Percentiles rank a stretch among this genome's conserved stretches.
These are phyloP conservation scores for Toxotes jaculatrix DNA, from an alignment of 2,113 vertebrate genomes.

Conservation along the genomic window DNA sequence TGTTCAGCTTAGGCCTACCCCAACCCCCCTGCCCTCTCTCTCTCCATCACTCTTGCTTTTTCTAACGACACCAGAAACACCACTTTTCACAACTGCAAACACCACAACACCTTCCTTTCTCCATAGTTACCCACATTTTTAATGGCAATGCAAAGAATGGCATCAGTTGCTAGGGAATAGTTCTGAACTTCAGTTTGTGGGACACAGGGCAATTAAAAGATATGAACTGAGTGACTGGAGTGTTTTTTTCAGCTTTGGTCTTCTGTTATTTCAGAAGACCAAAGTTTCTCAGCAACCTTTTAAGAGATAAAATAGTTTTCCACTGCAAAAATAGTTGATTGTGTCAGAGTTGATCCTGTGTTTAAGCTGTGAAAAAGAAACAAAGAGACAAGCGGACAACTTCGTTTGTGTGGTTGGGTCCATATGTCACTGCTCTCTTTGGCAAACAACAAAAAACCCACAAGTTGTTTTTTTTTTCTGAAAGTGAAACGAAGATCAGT, in stretches of 20 bases:
- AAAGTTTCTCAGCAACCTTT: background rate
- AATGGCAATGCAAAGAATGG: constrained; percentile 30
- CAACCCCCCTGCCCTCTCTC: constrained; percentile 53
- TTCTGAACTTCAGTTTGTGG: constrained; percentile 43
- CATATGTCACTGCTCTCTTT: background rate
- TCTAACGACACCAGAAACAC: constrained; percentile 52
- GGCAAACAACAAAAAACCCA: background rate
- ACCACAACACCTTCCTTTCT: constrained; percentile 34
- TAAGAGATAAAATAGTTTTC: background rate
- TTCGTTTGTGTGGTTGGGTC: background rate
- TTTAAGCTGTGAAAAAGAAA: background rate
- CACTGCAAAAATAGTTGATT: background rate
- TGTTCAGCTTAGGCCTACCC: constrained; percentile 57
- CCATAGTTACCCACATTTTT: constrained; percentile 54
- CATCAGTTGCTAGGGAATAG: constrained; percentile 54
- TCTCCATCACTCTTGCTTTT: constrained; percentile 70
- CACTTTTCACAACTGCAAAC: constrained; percentile 46
- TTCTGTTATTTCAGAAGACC: background rate
- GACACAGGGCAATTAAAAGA: constrained; percentile 7
- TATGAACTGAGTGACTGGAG: background rate
- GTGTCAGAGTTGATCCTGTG: background rate
- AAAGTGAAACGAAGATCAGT: background rate
- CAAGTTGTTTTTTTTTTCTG: background rate
- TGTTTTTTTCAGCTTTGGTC: background rate
- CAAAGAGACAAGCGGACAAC: background rate